These are phyloP conservation scores for Eupsilia transversa DNA, from an alignment of 2,888 invertebrate genomes.

Conservation along the genomic window DNA sequence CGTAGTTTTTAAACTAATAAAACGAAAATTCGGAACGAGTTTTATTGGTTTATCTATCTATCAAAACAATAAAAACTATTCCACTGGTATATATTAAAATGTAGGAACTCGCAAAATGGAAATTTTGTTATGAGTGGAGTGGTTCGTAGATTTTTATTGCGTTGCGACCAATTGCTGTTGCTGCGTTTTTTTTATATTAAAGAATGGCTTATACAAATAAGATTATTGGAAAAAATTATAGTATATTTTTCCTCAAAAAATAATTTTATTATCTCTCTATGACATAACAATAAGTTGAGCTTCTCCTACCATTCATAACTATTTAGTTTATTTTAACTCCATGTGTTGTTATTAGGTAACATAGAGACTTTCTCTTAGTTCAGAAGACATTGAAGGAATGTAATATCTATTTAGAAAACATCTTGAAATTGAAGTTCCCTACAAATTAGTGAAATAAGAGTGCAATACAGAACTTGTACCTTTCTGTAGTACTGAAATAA, in stretches of 20 bases:
- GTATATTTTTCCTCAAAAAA: not conserved
- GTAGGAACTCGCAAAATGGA: constrained; percentile 43
- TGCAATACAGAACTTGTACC: constrained; percentile 58
- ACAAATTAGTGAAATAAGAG: constrained; percentile 68
- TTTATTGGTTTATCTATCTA: constrained; percentile 50
- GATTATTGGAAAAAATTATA: not conserved
- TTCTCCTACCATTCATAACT: not conserved
- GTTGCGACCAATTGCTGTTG: not conserved
- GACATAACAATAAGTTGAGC: not conserved
- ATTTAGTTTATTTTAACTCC: not conserved
- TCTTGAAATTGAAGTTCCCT: not conserved
- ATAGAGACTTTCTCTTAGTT: not conserved
- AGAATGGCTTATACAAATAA: not conserved
- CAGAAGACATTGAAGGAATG: not conserved
- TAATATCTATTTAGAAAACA: not conserved
- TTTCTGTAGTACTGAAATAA: constrained; percentile 61
- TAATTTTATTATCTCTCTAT: not conserved
- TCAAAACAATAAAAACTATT: constrained; percentile 54
- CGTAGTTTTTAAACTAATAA: constrained; percentile 43
- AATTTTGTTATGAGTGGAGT: constrained; percentile 59
- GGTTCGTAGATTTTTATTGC: constrained; percentile 52
- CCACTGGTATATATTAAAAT: constrained; percentile 54
- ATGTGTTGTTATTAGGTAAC: not conserved
- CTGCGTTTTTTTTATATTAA: constrained; percentile 2
- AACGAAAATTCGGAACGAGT: constrained; percentile 30